Base-by-base conservation (phyloP, 2,888 invertebrate species). In the Zaprionus lineosus region DNA sequence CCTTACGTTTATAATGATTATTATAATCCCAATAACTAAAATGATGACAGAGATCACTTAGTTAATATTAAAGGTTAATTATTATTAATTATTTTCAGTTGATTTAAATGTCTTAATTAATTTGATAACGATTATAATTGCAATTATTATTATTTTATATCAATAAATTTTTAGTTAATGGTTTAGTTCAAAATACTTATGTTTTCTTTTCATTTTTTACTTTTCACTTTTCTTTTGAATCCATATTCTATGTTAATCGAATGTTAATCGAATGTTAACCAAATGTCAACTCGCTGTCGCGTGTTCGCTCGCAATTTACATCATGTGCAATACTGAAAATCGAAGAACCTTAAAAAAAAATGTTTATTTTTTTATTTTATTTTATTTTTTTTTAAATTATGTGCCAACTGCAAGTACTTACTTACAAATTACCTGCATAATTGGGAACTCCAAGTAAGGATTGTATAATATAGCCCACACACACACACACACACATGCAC, bases 91-190 rank as follows among this genome's bases (percentile, higher is more conserved):
- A 11, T 19, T 53, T 34, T 56, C 39, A 61, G 57, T 58, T 51
- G 41, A 50, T 50, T 61, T 24, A 14, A 56, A 26, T 59, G 26
- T 60, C 26, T 24, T 47, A 47, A 55, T 53, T 56, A 40, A 57
- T 34, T 51, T 56, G 33, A 31, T 57, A 3, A 11, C 24, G 41
- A 6, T 16, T 44, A 52, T 51, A 24, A 57, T 36, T 62, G 24
- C 46, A 59, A 47, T 33, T 55, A 59, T 51, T 28, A 59, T 53
- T 59, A 76, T 62, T 63, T 64, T 56, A 83, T 69, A 67, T 79
- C 48, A 79, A 78, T 76, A 83, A 81, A 84, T 57, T 63, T 59
- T 68, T 81, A 81, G 84, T 63, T 69, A 79, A 84, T 72, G 77
- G 68, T 81, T 79, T 81, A 78, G 73, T 75, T 83, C 46, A 75